phyloP scores from a whole-genome alignment of 2,888 invertebrate genomes.

The Notodonta dromedarius region DNA sequence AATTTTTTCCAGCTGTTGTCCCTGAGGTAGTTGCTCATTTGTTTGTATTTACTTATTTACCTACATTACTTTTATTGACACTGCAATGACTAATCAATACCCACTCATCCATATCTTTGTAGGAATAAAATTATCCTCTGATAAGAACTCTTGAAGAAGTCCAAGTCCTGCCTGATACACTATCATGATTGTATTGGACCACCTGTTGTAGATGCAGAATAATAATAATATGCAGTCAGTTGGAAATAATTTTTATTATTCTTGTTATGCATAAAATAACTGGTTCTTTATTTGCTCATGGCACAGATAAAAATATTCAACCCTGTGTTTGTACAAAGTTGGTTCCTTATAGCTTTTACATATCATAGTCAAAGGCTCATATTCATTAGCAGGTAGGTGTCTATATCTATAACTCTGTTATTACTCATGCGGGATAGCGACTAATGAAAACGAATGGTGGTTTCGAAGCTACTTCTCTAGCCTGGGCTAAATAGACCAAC shows the following conservation, averaged over 20 bases:
- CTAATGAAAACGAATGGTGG: too few relatives aligned
- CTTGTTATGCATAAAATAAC: not conserved
- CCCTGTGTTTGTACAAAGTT: too few relatives aligned
- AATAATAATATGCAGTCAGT: conserved; percentile 17
- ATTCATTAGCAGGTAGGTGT: too few relatives aligned
- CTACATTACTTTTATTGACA: not conserved
- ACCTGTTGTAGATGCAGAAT: conserved; percentile 10
- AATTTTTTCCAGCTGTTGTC: too few relatives aligned
- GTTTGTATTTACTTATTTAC: not conserved
- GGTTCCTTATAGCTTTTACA: too few relatives aligned
- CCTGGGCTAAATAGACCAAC: too few relatives aligned
- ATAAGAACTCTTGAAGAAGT: not conserved
- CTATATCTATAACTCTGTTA: too few relatives aligned
- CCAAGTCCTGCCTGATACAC: conserved; percentile 7
- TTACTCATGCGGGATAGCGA: too few relatives aligned
- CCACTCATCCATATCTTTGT: not conserved
- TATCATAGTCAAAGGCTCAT: too few relatives aligned
- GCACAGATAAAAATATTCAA: too few relatives aligned
- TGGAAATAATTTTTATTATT: conserved; percentile 10
- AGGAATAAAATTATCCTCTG: not conserved
- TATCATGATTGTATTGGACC: not conserved
- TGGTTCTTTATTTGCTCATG: not conserved
- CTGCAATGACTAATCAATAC: not conserved
- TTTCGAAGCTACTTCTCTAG: too few relatives aligned
- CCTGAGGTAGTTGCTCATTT: too few relatives aligned